Evolutionary conservation across 2,888 invertebrate species (phyloP), one percentile per base, ranked within the genome.

Genomic region (Aelia acuminata): DNA sequence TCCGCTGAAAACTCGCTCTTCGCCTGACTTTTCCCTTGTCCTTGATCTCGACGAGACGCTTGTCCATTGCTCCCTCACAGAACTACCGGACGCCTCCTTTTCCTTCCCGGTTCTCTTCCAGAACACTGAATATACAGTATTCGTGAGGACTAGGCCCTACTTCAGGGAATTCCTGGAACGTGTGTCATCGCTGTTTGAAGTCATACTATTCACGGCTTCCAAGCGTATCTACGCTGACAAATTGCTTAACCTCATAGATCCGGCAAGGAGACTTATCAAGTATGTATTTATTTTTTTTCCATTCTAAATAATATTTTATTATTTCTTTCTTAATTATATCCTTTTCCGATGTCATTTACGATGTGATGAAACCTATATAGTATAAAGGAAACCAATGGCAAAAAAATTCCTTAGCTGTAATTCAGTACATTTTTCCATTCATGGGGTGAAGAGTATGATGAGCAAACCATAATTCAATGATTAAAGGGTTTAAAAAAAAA

Each of bases 201-300:
- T 98, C 43, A 98, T 98, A 88, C 93, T 98, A 88, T 99, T 99
- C 94, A 99, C 98, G 0, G 98, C 98, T 75, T 97, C 97, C 91
- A 98, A 98, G 93, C 94, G 98, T 85, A 97, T 98, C 84, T 99
- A 98, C 92, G 98, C 98, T 0, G 98, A 98, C 92, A 96, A 98
- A 90, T 94, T 99, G 90, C 94, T 98, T 91, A 98, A 99, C 93
- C 93, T 98, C 88, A 93, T 99, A 75, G 98, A 99, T 92, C 97
- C 98, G 0, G 94, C 96, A 53, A 94, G 98, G 75, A 95, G 96
- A 90, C 96, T 97, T 94, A 98, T 98, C 91, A 97, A 97, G 93
- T 97, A 91, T 93, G 93, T 92, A 90, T 88, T 89, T 90, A 22
- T 80, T 39, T 53, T 84, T 18, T n/a, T 88, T 39, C 48, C 47